Evolutionary conservation across 2,113 vertebrate genomes (phyloP), one percentile per base, ranked within the genome.

Genomic region (Eubucco bourcierii): DNA sequence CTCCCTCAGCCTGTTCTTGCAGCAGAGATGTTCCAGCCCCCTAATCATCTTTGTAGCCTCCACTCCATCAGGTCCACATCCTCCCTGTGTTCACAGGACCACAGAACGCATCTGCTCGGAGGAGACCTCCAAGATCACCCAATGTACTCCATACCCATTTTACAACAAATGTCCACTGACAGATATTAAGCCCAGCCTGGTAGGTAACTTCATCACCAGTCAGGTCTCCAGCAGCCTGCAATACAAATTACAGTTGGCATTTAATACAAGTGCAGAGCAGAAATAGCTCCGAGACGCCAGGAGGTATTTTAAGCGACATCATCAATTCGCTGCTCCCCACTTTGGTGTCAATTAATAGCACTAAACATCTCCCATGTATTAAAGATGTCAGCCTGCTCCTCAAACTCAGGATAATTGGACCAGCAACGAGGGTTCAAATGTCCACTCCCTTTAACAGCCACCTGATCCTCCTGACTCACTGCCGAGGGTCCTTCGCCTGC

Each of bases 301-400:
- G 80, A 89, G 72, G 87, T 97, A 95, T 97, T 97, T 97, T 95
- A 94, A 96, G 94, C 44, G 88, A 85, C 95, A 53, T 94, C 83
- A 88, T 96, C 96, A 97, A 97, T 95, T 86, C 87, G 72, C 72
- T 78, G 95, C 89, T 92, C 52, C 93, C 86, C 96, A 87, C 96
- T 98, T 96, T 96, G 66, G 66, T 94, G 93, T 96, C 96, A 97
- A 97, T 97, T 97, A 95, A 94, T 78, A 96, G 80, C 92, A 83
- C 94, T 96, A 97, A 98, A 95, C 97, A 96, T 71, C 76, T 80
- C 90, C 81, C 97, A 97, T 81, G 66, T 77, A 70, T 95, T 96
- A 96, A 90, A 96, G 76, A 92, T 90, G 78, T 89, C 92, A 79
- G 82, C 93, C 81, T 79, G 80, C 63, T 83, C 94, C 96, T 97